phyloP scores from a whole-genome alignment of 2,797 vertebrate genomes.

The Characodon lateralis region DNA sequence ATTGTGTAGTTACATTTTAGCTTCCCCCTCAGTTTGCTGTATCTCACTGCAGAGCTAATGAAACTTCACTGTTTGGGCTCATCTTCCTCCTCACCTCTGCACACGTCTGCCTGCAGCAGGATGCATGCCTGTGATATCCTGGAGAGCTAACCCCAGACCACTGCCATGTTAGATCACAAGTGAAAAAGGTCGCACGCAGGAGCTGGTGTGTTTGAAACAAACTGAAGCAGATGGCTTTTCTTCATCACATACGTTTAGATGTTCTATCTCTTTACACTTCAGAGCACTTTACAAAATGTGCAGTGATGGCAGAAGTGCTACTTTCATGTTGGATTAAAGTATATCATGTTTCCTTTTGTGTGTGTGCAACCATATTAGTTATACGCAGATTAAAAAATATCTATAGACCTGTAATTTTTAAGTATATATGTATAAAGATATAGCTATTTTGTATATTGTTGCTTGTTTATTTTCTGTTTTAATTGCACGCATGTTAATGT shows the following conservation, averaged over 20 bases:
- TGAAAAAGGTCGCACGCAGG: slow-evolving; percentile 32
- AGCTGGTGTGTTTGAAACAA: slow-evolving; percentile 38
- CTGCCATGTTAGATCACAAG: slow-evolving; percentile 26
- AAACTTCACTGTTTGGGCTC: slow-evolving; percentile 28
- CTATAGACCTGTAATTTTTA: slow-evolving; percentile 68
- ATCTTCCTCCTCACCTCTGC: slow-evolving; percentile 30
- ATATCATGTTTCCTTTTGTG: slow-evolving; percentile 55
- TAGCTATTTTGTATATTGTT: slow-evolving; percentile 81
- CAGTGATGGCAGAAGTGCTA: slow-evolving; percentile 64
- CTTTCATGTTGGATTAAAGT: slow-evolving; percentile 57
- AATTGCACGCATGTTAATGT: slow-evolving; percentile 73
- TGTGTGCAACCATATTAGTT: slow-evolving; percentile 66
- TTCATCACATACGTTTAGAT: slow-evolving; percentile 36
- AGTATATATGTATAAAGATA: slow-evolving; percentile 78
- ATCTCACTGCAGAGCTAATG: slow-evolving; percentile 28
- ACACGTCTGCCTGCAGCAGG: slow-evolving; percentile 20
- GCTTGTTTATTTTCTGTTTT: slow-evolving; percentile 69
- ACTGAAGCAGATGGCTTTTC: slow-evolving; percentile 34
- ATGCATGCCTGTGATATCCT: slow-evolving; percentile 16
- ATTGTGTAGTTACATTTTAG: neutral
- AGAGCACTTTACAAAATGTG: slow-evolving; percentile 79
- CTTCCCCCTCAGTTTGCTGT: slow-evolving; percentile 17
- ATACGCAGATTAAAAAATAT: slow-evolving; percentile 65
- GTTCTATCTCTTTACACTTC: slow-evolving; percentile 55
- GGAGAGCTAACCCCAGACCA: slow-evolving; percentile 21